Evolutionary conservation across 2,888 invertebrate genomes (phyloP).

Genomic region (Dasysyrphus tricinctus): DNA sequence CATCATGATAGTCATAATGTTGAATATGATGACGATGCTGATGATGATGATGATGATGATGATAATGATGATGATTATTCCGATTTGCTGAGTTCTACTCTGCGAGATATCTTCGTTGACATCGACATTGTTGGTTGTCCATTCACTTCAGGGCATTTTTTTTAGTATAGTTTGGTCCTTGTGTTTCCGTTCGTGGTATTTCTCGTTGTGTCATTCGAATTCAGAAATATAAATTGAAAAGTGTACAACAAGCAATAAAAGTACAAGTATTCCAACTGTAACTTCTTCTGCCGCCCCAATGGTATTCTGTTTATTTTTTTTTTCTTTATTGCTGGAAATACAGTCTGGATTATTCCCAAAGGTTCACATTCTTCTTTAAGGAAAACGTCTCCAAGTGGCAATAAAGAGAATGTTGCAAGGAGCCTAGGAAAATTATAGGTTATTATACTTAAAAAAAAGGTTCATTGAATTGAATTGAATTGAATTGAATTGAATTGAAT

Average conservation of each 20-base stretch:
- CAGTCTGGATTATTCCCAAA: background rate
- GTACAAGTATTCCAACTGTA: slow-evolving; percentile 5
- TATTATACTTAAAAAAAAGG: no score
- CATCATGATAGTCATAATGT: background rate
- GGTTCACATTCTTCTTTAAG: background rate
- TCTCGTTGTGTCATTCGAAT: slow-evolving; percentile 15
- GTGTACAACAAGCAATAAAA: slow-evolving; percentile 25
- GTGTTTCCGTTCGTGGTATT: slow-evolving; percentile 21
- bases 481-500: no score
- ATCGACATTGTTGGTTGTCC: background rate
- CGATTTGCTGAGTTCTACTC: background rate
- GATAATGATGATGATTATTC: slow-evolving; percentile 16
- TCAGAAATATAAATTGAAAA: slow-evolving; percentile 33
- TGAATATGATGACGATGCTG: background rate
- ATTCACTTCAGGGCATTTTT: slow-evolving; percentile 15
- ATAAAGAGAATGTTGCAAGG: no score
- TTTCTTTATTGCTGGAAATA: background rate
- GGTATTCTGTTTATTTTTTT: slow-evolving; percentile 27
- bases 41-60: background rate
- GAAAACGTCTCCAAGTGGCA: background rate
- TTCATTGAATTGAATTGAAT: no score
- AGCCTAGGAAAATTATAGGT: no score
- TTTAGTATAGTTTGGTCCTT: slow-evolving; percentile 34
- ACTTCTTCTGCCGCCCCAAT: slow-evolving; percentile 17
- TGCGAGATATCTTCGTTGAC: background rate